These are phyloP conservation scores for Mimas tiliae DNA, from an alignment of 2,888 invertebrate species.

Conservation along the genomic window DNA sequence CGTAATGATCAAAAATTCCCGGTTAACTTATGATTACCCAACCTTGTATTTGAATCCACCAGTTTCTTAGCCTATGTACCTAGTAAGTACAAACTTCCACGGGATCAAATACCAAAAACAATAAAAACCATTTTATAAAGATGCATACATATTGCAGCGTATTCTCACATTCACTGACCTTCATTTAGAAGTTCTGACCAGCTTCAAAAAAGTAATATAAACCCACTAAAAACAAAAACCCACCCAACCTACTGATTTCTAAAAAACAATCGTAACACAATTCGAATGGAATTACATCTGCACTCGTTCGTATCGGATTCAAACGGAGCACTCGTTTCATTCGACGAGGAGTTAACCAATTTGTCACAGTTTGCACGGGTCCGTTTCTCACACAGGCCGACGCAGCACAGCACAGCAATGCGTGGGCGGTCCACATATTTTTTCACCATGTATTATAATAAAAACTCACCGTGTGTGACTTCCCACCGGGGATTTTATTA, in stretches of 20 bases:
- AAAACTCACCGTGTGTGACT: slow-evolving; percentile 44
- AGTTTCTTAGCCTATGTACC: too few relatives aligned
- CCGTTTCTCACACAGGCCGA: slow-evolving; percentile 22
- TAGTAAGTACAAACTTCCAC: too few relatives aligned
- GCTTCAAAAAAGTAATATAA: not conserved
- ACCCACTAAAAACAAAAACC: not conserved
- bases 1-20: too few relatives aligned
- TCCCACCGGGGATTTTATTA: slow-evolving; percentile 72
- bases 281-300: not conserved
- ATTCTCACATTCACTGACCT: not conserved
- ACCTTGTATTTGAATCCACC: too few relatives aligned
- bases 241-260: not conserved
- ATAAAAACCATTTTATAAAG: too few relatives aligned
- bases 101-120: too few relatives aligned
- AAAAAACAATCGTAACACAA: not conserved
- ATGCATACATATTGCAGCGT: too few relatives aligned
- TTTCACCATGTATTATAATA: slow-evolving; percentile 46
- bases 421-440: slow-evolving; percentile 48
- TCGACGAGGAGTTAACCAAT: slow-evolving; percentile 12
- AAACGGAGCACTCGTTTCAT: not conserved
- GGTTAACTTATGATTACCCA: too few relatives aligned
- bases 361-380: slow-evolving; percentile 26
- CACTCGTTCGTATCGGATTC: not conserved
- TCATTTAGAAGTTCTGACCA: not conserved
- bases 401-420: slow-evolving; percentile 31